Evolutionary conservation across 2,888 invertebrate species (phyloP), one percentile per base, ranked within the genome.

Genomic region (Eupithecia pulchellata): DNA sequence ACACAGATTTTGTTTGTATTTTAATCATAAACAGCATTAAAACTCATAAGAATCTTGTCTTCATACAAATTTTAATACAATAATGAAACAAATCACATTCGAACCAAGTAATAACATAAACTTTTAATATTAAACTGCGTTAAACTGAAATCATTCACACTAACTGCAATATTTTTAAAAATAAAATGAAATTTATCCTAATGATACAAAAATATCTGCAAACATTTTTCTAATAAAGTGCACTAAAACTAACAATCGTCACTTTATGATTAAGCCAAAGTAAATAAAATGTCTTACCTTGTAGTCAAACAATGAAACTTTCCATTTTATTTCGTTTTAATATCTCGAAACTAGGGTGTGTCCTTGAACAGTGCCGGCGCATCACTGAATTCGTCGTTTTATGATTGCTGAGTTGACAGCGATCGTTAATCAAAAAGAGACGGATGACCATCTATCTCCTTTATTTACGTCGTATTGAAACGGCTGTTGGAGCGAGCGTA

Each of bases 211-310:
- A n/a, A n/a, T n/a, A n/a, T n/a, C n/a, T n/a, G n/a, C n/a, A n/a
- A n/a, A n/a, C n/a, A n/a, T n/a, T n/a, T n/a, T n/a, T n/a, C n/a
- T n/a, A n/a, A n/a, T n/a, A n/a, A n/a, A n/a, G n/a, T n/a, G n/a
- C n/a, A n/a, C n/a, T n/a, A n/a, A n/a, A n/a, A n/a, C n/a, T n/a
- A n/a, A 67, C 57, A 57, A 32, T 67, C 67, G 67, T 39, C 57
- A 61, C 57, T 61, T 67, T 67, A 58, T 66, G 60, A 30, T 60
- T 60, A 60, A 60, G 60, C 60, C 60, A 60, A 60, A 60, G 60
- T 60, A 60, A 64, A 60, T 60, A 60, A 60, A 60, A 60, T 60
- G 60, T 60, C 60, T 60, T 60, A 60, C 60, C 60, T 60, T 60
- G 60, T 60, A 60, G 60, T 60, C 60, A 60, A 60, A 60, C 60